Evolutionary conservation across 2,797 vertebrate genomes (phyloP).

Genomic region (Synaphobranchus kaupii): DNA sequence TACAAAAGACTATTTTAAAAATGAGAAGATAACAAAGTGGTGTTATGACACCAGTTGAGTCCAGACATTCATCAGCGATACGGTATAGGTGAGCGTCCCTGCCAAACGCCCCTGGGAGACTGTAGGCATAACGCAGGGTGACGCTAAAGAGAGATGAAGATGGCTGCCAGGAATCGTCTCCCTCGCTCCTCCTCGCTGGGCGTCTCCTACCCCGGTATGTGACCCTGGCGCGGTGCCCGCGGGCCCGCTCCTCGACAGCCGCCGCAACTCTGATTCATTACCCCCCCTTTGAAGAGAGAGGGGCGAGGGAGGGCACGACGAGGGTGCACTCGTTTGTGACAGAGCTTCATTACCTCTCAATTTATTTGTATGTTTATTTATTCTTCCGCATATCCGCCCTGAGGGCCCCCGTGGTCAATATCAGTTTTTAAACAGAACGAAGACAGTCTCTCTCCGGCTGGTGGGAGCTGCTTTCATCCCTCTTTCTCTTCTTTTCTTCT

Average conservation of each 20-base stretch:
- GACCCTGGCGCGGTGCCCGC: background rate
- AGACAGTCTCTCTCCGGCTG: background rate
- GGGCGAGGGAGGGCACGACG: background rate
- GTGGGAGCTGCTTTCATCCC: background rate
- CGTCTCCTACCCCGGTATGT: background rate
- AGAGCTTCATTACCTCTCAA: background rate
- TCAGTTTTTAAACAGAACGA: background rate
- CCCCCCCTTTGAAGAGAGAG: background rate
- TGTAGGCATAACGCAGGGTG: background rate
- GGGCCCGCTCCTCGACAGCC: background rate
- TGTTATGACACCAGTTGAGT: background rate
- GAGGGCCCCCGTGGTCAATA: background rate
- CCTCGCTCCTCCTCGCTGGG: background rate
- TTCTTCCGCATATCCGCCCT: background rate
- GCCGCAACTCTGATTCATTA: background rate
- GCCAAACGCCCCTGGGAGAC: background rate
- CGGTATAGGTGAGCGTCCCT: background rate
- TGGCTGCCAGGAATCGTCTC: background rate
- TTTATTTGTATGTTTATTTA: background rate
- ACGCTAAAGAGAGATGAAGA: background rate
- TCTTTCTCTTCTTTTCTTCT: background rate
- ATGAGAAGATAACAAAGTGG: background rate
- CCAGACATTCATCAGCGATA: background rate
- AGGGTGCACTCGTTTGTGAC: background rate
- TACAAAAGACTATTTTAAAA: background rate